phyloP scores from a whole-genome alignment of 2,113 vertebrate species.

The Xiphorhynchus elegans region DNA sequence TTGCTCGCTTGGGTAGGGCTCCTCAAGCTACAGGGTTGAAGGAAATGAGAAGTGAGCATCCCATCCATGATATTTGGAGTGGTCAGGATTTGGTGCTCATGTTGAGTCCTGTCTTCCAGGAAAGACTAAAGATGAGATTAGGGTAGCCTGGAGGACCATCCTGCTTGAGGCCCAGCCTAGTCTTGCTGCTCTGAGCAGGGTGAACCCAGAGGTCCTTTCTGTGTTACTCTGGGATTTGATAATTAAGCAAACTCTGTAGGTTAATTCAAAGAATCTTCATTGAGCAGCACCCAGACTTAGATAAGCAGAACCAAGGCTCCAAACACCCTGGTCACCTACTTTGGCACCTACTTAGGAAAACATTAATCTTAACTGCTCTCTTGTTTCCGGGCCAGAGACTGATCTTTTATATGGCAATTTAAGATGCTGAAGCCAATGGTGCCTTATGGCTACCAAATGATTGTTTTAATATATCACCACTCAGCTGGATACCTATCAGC shows the following conservation, averaged over 20 bases:
- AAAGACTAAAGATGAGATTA: background rate
- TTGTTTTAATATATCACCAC: background rate
- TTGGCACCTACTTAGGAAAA: background rate
- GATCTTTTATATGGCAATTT: background rate
- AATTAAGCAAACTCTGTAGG: background rate
- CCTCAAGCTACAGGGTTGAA: background rate
- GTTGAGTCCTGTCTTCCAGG: background rate
- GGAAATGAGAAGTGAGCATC: background rate
- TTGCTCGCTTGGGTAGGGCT: accelerated
- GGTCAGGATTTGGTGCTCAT: background rate
- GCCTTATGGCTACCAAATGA: background rate
- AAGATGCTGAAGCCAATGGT: background rate
- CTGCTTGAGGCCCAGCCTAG: background rate
- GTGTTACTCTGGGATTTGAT: accelerated
- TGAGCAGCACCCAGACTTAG: background rate
- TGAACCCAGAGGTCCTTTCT: background rate
- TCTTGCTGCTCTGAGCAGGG: background rate
- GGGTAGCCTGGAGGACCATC: accelerated
- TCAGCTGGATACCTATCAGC: background rate
- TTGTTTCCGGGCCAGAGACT: background rate
- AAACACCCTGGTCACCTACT: background rate
- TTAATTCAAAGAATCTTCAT: background rate
- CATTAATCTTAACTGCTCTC: background rate
- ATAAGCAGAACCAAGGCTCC: background rate
- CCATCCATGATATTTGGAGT: background rate